These are phyloP conservation scores for Apodemus sylvaticus DNA, from an alignment of 2,113 vertebrate species.

Conservation along the genomic window DNA sequence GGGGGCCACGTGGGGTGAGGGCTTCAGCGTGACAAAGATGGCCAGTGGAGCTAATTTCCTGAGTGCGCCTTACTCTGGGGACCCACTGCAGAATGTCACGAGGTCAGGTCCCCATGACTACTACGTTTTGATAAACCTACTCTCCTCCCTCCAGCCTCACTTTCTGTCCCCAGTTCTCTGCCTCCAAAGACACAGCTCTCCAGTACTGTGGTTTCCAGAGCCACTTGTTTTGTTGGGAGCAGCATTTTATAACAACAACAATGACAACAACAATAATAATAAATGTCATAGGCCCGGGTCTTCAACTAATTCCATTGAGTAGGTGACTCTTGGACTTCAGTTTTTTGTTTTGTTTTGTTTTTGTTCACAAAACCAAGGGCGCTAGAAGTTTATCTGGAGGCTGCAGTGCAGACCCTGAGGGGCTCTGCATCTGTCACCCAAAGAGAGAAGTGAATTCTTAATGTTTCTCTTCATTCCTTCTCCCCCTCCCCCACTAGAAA, in stretches of 20 bases:
- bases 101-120: not conserved
- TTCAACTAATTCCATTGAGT: not conserved
- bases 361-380: not conserved
- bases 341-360: not conserved
- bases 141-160: not conserved
- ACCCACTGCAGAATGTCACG: constrained; percentile 45
- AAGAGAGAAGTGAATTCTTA: not conserved
- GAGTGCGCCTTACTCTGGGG: constrained; percentile 20
- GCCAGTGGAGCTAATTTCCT: constrained; percentile 67
- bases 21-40: constrained; percentile 61
- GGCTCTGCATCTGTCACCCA: not conserved
- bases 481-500: not conserved
- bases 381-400: not conserved
- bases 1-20: accelerated
- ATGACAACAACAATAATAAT: not conserved
- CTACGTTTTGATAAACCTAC: not conserved
- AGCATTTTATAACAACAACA: not conserved
- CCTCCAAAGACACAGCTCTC: too few species aligned
- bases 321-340: not conserved
- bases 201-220: not conserved
- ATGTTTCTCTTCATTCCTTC: not conserved
- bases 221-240: not conserved
- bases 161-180: too few species aligned
- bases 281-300: not conserved
- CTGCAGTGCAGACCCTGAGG: not conserved